Conservation (phyloP, 2,888 invertebrate genomes). For the Pristionchus fissidentatus region DNA sequence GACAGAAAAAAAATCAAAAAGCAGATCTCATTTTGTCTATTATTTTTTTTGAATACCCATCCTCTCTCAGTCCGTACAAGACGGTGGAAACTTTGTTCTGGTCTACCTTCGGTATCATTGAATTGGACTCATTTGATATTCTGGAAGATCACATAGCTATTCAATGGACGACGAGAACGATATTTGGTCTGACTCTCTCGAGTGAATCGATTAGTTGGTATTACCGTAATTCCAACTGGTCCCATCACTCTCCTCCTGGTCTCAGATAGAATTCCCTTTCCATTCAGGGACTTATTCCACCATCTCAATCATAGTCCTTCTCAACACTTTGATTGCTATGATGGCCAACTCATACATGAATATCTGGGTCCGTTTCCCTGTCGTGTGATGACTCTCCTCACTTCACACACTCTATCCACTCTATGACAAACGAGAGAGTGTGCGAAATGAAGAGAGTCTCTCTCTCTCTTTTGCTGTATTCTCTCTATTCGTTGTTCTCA, state of each 20-base stretch:
- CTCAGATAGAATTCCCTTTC: neutral
- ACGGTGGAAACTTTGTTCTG: constrained; percentile 96
- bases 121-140: constrained; percentile 93
- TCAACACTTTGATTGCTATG: constrained; percentile 98
- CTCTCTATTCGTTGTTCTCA: neutral
- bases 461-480: neutral
- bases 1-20: too few species aligned
- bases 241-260: neutral
- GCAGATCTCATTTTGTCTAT: neutral
- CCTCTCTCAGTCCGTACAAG: constrained; percentile 94
- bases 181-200: constrained; percentile 83
- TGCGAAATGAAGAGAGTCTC: too few species aligned
- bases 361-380: constrained; percentile 86
- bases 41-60: neutral
- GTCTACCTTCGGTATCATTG: constrained; percentile 96
- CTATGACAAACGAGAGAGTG: too few species aligned
- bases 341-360: constrained; percentile 99
- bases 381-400: too few species aligned
- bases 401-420: neutral
- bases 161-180: constrained; percentile 96
- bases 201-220: neutral
- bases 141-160: constrained; percentile 96
- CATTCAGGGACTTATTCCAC: constrained; percentile 87
- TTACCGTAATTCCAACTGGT: neutral
- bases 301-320: constrained; percentile 94